Percentiles rank a stretch among this genome's conserved stretches.
phyloP scores from a whole-genome alignment of 2,797 vertebrate species.

The Notolabrus celidotus region DNA sequence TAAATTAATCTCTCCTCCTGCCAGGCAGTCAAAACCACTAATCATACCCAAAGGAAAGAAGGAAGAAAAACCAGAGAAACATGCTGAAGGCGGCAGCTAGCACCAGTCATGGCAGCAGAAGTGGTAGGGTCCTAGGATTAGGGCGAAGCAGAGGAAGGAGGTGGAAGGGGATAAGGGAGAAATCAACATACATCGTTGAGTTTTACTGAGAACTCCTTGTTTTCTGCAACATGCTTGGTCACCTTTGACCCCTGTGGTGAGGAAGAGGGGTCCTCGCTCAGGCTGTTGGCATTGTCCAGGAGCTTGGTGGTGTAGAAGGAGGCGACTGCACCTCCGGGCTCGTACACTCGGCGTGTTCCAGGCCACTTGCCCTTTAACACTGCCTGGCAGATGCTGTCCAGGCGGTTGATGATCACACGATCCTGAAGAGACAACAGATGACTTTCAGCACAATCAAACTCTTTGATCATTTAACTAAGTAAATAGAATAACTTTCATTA shows the following conservation, averaged over 20 bases:
- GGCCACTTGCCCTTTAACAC: conserved; percentile 99
- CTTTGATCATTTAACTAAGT: neutral
- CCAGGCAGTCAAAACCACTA: conserved; percentile 74
- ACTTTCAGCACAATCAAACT: neutral
- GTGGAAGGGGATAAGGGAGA: conserved; percentile 84
- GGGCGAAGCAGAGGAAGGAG: conserved; percentile 66
- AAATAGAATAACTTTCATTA: no score
- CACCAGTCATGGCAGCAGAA: conserved; percentile 70
- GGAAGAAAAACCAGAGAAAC: conserved; percentile 78
- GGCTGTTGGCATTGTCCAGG: conserved; percentile 90
- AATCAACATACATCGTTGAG: conserved; percentile 99
- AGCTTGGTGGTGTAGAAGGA: conserved; percentile 99
- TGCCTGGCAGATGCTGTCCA: conserved; percentile 98
- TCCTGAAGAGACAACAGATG: conserved; percentile 83
- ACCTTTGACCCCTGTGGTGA: conserved; percentile 99
- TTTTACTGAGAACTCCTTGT: conserved; percentile 99
- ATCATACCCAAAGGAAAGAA: conserved; percentile 76
- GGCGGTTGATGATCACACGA: conserved; percentile 97
- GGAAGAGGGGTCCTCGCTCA: conserved; percentile 92
- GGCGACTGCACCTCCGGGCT: conserved; percentile 91
- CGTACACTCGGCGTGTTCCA: conserved; percentile 90
- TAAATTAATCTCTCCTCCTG: conserved; percentile 75
- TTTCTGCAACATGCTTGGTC: conserved; percentile 99
- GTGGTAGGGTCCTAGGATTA: conserved; percentile 75
- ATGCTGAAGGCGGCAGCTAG: conserved; percentile 81